Conservation (phyloP, 2,797 vertebrate species). For the Danio jaintianensis region DNA sequence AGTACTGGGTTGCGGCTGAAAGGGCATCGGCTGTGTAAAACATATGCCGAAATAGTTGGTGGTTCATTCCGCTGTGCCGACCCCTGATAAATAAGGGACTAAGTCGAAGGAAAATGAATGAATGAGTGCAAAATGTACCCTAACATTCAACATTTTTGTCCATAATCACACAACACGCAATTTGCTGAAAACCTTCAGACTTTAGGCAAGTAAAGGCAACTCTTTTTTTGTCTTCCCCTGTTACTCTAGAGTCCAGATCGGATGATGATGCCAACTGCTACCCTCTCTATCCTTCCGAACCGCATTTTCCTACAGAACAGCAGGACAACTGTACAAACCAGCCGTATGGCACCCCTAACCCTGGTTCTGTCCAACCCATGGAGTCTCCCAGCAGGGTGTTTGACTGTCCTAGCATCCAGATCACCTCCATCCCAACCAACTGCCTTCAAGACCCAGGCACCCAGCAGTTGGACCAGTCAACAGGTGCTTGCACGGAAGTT, state of each 20-base stretch:
- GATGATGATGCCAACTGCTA: conserved; percentile 84
- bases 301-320: conserved; percentile 79
- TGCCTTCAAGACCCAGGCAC: conserved; percentile 64
- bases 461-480: conserved; percentile 39
- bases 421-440: conserved; percentile 79
- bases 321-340: conserved; percentile 71
- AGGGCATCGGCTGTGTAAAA: too few relatives aligned
- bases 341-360: conserved; percentile 52
- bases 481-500: conserved; percentile 42
- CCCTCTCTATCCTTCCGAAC: conserved; percentile 76
- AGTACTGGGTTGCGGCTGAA: too few relatives aligned
- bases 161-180: too few relatives aligned
- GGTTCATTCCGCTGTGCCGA: too few relatives aligned
- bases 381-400: conserved; percentile 87
- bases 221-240: neutral
- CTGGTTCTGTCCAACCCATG: conserved; percentile 35
- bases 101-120: too few relatives aligned
- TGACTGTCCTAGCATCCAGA: conserved; percentile 96
- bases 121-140: neutral
- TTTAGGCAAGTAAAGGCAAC: too few relatives aligned
- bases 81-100: too few relatives aligned
- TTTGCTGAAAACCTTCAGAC: too few relatives aligned
- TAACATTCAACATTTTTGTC: neutral
- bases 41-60: too few relatives aligned
- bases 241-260: conserved; percentile 59